phyloP scores from a whole-genome alignment of 2,113 vertebrate species.

The Tichodroma muraria region DNA sequence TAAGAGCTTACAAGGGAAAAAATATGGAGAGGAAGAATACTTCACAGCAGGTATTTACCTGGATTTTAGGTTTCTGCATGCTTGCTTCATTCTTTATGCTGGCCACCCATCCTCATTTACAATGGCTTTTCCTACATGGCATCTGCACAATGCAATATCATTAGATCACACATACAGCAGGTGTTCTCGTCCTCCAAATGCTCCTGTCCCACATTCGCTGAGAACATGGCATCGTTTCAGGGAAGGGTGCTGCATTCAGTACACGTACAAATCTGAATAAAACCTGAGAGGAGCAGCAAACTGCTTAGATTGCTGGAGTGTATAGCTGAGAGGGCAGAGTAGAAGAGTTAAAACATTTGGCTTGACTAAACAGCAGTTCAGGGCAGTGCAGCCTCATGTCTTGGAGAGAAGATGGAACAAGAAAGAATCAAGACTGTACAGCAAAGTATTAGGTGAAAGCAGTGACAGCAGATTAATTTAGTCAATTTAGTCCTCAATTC shows the following conservation, averaged over 20 bases:
- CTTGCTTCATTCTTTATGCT: neutral
- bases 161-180: neutral
- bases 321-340: neutral
- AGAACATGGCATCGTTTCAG: neutral
- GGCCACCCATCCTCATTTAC: neutral
- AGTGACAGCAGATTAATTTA: neutral
- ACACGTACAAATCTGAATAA: neutral
- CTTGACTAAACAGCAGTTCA: neutral
- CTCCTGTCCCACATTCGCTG: neutral
- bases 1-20: neutral
- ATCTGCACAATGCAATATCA: fast-evolving
- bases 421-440: neutral
- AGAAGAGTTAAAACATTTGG: neutral
- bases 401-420: neutral
- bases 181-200: neutral
- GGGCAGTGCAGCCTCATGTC: neutral
- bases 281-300: neutral
- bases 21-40: neutral
- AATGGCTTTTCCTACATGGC: neutral
- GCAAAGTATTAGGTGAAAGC: neutral
- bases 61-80: neutral
- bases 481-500: neutral
- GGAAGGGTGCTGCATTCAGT: neutral
- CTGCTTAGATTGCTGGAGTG: neutral
- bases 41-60: neutral